Percentiles rank a stretch among this genome's conserved stretches.
Evolutionary conservation across 2,797 vertebrate species (phyloP).

Genomic region (Malurus leucopterus): DNA sequence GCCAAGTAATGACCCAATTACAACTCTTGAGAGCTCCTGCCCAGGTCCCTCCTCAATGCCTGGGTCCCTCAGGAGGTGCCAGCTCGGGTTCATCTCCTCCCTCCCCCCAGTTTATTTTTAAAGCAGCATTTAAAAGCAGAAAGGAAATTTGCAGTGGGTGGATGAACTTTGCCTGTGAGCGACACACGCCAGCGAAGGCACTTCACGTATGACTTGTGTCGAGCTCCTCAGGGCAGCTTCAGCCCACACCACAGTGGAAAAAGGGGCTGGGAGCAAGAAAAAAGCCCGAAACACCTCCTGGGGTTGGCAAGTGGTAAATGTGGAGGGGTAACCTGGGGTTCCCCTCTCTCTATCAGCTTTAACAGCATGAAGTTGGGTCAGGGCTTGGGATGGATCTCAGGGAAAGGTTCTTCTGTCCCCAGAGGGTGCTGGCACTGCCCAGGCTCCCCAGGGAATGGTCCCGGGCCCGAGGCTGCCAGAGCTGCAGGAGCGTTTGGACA

Average conservation of each 20-base stretch:
- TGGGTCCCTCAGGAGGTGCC: background rate
- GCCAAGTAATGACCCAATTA: conserved; percentile 22
- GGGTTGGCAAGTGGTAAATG: background rate
- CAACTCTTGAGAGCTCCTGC: background rate
- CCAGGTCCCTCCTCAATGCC: background rate
- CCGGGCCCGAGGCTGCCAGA: background rate
- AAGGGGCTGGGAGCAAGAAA: conserved; percentile 10
- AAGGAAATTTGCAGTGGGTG: conserved; percentile 58
- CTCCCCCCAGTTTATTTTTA: conserved; percentile 6
- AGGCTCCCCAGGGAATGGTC: background rate
- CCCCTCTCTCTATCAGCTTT: background rate
- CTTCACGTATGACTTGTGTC: background rate
- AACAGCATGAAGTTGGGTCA: background rate
- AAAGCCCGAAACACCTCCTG: background rate
- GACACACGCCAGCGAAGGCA: background rate
- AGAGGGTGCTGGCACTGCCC: background rate
- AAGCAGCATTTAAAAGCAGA: conserved; percentile 33
- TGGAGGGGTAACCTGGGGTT: background rate
- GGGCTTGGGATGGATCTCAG: background rate
- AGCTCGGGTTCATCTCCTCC: background rate
- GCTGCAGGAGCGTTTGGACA: background rate
- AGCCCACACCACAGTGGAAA: conserved; percentile 21
- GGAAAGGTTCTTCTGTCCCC: background rate
- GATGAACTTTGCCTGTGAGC: conserved; percentile 29
- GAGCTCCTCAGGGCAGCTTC: background rate